Conservation (phyloP, 1,140 invertebrate species). For the Vanessa tameamea region DNA sequence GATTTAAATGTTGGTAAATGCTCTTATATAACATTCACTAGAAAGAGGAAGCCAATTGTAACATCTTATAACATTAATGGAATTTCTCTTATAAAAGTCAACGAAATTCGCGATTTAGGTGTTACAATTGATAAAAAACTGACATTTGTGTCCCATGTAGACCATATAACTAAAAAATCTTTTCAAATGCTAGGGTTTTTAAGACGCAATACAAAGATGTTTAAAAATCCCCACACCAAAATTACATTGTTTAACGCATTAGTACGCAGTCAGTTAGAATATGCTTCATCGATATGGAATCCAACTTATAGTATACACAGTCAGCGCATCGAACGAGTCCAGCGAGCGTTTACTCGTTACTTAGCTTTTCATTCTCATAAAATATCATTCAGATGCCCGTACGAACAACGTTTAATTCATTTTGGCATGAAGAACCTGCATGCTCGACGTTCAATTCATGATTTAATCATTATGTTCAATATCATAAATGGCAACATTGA, state of each 20-base stretch:
- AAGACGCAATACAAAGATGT: too few relatives aligned
- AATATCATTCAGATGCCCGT: conserved; percentile 24
- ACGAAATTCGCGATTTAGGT: conserved; percentile 5
- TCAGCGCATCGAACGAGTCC: conserved; percentile 21
- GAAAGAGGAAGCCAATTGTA: background rate
- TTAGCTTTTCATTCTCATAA: conserved; percentile 17
- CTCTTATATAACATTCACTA: conserved; percentile 4
- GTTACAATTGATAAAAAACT: conserved; percentile 4
- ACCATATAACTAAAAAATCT: background rate
- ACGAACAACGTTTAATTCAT: conserved; percentile 21
- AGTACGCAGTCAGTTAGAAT: conserved; percentile 29
- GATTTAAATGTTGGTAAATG: conserved; percentile 1
- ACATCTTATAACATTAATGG: conserved; percentile 2
- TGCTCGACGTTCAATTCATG: conserved; percentile 10
- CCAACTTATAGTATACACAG: conserved; percentile 10
- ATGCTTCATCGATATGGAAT: conserved; percentile 29
- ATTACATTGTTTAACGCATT: conserved; percentile 22
- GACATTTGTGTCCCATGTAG: background rate
- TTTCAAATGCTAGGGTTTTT: background rate
- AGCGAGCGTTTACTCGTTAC: conserved; percentile 18
- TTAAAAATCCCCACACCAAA: conserved; percentile 4
- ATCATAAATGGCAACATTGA: background rate
- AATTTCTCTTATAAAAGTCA: background rate
- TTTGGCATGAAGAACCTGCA: conserved; percentile 19
- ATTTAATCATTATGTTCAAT: conserved; percentile 1